Conservation (phyloP, 2,797 vertebrate species). For the Poeciliopsis paucimaculata region DNA sequence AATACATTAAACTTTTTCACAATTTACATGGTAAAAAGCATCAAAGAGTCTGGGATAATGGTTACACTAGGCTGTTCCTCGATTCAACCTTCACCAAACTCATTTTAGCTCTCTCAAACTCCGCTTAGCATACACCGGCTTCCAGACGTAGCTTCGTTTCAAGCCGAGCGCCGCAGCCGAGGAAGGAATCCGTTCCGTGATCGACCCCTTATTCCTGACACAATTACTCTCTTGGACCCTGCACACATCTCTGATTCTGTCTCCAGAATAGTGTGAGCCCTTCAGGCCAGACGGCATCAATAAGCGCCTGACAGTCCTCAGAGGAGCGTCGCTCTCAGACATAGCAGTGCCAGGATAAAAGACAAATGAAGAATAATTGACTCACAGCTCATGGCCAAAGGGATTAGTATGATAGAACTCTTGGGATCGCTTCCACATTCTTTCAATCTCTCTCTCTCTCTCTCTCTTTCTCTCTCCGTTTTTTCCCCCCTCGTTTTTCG, state of each 20-base stretch:
- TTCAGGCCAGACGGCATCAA: slow-evolving; percentile 73
- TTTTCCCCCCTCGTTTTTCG: slow-evolving; percentile 22
- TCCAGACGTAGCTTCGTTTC: slow-evolving; percentile 22
- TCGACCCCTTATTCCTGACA: slow-evolving; percentile 64
- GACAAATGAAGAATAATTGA: slow-evolving; percentile 83
- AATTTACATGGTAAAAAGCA: background rate
- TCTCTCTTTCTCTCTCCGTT: too few relatives aligned
- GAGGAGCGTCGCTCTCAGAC: slow-evolving; percentile 67
- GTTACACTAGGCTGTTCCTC: too few relatives aligned
- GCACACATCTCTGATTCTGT: slow-evolving; percentile 34
- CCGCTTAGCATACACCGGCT: slow-evolving; percentile 21
- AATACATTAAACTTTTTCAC: background rate
- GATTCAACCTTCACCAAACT: background rate
- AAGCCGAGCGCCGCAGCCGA: slow-evolving; percentile 18
- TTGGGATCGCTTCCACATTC: slow-evolving; percentile 65
- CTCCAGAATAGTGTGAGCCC: slow-evolving; percentile 59
- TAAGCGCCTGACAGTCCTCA: slow-evolving; percentile 63
- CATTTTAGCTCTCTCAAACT: slow-evolving; percentile 21
- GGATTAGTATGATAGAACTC: slow-evolving; percentile 78
- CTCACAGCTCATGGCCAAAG: slow-evolving; percentile 74
- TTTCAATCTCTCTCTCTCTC: slow-evolving; percentile 46
- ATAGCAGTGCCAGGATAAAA: slow-evolving; percentile 73
- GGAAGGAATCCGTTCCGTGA: slow-evolving; percentile 27
- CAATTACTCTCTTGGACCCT: slow-evolving; percentile 60
- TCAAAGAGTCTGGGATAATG: background rate